phyloP scores from a whole-genome alignment of 2,113 vertebrate genomes.

The Oreochromis spilurus region DNA sequence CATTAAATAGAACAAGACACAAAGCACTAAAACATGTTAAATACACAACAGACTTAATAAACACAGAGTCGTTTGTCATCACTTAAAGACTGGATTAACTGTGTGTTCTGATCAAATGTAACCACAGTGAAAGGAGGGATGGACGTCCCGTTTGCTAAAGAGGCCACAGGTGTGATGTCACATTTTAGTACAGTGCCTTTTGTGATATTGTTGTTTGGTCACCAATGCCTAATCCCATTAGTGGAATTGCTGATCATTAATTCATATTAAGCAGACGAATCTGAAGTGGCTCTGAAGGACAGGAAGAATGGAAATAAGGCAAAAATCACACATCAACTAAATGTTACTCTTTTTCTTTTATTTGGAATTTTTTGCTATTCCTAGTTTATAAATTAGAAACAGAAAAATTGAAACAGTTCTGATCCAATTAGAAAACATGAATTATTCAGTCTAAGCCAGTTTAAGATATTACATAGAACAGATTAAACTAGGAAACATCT shows the following conservation, averaged over 20 bases:
- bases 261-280: background rate
- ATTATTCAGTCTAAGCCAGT: fast-evolving
- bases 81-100: fast-evolving
- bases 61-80: fast-evolving
- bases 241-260: background rate
- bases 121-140: background rate
- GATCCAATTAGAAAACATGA: background rate
- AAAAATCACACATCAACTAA: fast-evolving
- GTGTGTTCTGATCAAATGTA: background rate
- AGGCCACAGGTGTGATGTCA: background rate
- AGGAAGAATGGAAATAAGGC: background rate
- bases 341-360: background rate
- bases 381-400: background rate
- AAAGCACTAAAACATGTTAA: background rate
- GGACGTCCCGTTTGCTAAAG: background rate
- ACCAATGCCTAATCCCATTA: background rate
- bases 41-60: background rate
- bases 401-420: background rate
- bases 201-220: background rate
- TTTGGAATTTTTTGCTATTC: background rate
- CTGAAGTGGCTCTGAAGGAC: background rate
- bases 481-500: background rate
- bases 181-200: fast-evolving
- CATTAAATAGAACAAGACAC: background rate
- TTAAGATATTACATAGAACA: background rate